phyloP scores from a whole-genome alignment of 2,113 vertebrate species.

The Tympanuchus pallidicinctus region DNA sequence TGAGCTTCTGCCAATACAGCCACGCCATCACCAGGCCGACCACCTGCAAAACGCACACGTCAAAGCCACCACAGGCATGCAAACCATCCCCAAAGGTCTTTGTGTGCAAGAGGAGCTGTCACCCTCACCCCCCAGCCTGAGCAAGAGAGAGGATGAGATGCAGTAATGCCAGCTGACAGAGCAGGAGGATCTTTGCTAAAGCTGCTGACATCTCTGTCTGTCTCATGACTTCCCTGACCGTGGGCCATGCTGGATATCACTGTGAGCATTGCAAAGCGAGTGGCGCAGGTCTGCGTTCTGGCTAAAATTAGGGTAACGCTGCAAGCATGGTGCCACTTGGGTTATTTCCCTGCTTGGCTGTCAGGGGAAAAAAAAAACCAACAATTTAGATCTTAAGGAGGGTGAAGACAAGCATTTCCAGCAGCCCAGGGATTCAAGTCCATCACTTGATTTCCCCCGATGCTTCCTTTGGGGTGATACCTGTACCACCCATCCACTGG shows the following conservation, averaged over 20 bases:
- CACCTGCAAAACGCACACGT: conserved; percentile 57
- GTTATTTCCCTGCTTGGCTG: not conserved
- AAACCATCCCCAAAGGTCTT: not conserved
- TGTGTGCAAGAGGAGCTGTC: no score
- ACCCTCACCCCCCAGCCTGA: no score
- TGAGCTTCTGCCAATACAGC: conserved; percentile 87
- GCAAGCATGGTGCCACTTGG: no score
- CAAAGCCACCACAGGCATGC: fast-evolving
- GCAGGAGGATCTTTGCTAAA: not conserved
- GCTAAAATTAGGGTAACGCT: not conserved
- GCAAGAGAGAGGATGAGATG: not conserved
- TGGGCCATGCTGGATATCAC: fast-evolving
- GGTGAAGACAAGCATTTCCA: not conserved
- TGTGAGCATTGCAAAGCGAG: not conserved
- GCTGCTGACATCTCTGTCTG: not conserved
- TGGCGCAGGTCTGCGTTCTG: not conserved
- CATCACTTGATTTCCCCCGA: not conserved
- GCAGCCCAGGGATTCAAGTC: not conserved
- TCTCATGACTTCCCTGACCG: not conserved
- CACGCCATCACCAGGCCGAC: conserved; percentile 85
- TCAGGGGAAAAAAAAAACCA: not conserved
- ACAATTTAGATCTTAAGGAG: not conserved
- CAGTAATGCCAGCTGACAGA: not conserved
- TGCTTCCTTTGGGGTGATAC: not conserved
- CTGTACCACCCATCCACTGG: not conserved